Base-by-base conservation (phyloP, 2,888 invertebrate genomes). In the Apamea epomidion region DNA sequence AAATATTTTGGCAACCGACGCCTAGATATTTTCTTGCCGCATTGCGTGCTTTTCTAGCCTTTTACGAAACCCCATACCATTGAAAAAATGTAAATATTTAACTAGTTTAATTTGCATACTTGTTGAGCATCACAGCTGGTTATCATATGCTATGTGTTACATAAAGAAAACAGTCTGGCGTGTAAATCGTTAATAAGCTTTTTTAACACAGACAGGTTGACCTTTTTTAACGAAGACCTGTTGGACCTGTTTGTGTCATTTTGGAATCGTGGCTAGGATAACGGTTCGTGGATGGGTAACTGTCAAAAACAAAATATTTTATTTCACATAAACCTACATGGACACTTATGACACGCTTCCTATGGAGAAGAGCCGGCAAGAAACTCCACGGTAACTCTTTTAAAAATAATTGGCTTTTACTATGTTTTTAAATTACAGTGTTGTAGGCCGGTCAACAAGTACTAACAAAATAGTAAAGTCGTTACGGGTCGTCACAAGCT, bases 41-140 rank as follows among this genome's bases (percentile, higher is more conserved):
- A 74, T 60, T 74, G 48, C 76, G 54, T 65, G 42, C 7, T 74
- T 74, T 48, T 62, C 37, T 37, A 74, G 62, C 7, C 76, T 42
- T 51, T 64, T 75, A 16, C 42, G 7, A 76, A 29, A 65, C 12
- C 4, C n/a, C 29, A 64, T 51, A 12, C 18, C n/a, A 32, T 51
- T 29, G 5, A 37, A 76, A 45, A 67, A 25, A 77, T 18, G n/a
- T n/a, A 74, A n/a, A 14, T 62, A 32, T 42, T 18, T 29, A 45
- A 45, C 14, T 42, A 25, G 29, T 42, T 74, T 65, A 42, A 45
- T 76, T 76, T 37, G 21, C 45, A 78, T 67, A 54, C 42, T 77
- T 51, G n/a, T 71, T 76, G 16, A 60, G 10, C n/a, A 48, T n/a
- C 67, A 67, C 45, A 60, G 60, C 78, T 21, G 25, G 32, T 58